Evolutionary conservation across 2,113 vertebrate genomes (phyloP), one percentile per base, ranked within the genome.

Genomic region (Microcebus murinus): DNA sequence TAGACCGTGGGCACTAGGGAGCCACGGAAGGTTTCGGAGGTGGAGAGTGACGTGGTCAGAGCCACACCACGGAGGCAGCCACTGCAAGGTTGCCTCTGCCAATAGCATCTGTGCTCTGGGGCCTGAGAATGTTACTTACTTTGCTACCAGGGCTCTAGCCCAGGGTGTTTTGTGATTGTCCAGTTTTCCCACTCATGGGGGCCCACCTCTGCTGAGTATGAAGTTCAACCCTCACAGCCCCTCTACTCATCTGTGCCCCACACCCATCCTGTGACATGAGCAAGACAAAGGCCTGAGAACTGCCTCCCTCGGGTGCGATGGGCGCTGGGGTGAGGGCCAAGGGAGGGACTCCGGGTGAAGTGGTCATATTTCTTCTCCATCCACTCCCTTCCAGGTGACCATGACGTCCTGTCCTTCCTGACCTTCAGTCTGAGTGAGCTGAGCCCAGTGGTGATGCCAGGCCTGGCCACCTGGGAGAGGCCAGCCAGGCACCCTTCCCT

Each of bases 351-450:
- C 59, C 20, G 31, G 8, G 12, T 9, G 29, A 25, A 7, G 45
- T 18, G 25, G 13, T 11, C 70, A 94, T 12, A 74, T 25, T 50
- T 82, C n/a, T 63, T 57, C 34, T 85, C 79, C 63, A 4, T 52
- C 83, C 39, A 21, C 10, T n/a, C 34, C 50, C 42, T 80, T 91
- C 61, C 85, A 98, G 98, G 98, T 95, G 96, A 98, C 86, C 98
- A 98, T 2, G 97, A 98, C 27, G 71, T 98, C 63, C 89, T 98
- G 67, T 98, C 98, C 29, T 98, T 98, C 90, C 84, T 98, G 93
- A 97, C 96, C n/a, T 98, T 97, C 97, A 98, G 97, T 92, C 87
- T 98, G 94, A 97, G 82, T 3, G 83, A 98, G 39, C 93, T 76
- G 0, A 88, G 73, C 42, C 77, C 89, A 79, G 91, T 97, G 97